A percentile compares a stretch with the other conserved stretches of the same genome.
phyloP scores from a whole-genome alignment of 2,113 vertebrate species.

The Limnothrissa miodon region DNA sequence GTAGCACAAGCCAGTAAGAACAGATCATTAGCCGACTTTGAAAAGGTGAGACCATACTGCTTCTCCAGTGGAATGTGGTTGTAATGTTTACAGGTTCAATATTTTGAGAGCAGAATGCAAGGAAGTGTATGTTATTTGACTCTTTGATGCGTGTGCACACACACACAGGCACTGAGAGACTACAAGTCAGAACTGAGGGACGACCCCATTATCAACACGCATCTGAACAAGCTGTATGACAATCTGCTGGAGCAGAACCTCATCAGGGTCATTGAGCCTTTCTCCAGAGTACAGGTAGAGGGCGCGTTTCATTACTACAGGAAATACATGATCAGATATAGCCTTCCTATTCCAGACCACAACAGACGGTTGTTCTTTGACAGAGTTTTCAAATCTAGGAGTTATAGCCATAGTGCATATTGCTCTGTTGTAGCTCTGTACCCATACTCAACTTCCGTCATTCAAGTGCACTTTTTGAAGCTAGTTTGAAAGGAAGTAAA shows the following conservation, averaged over 20 bases:
- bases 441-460: too few species aligned
- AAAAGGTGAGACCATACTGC: conserved; percentile 65
- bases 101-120: conserved; percentile 64
- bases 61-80: neutral
- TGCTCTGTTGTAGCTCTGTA: neutral
- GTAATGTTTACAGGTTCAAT: neutral
- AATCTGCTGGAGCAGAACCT: conserved; percentile 98
- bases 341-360: neutral
- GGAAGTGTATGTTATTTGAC: conserved; percentile 29
- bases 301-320: neutral
- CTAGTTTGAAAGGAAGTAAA: neutral
- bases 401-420: neutral
- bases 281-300: conserved; percentile 96
- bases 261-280: conserved; percentile 97
- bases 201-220: conserved; percentile 96
- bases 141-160: neutral
- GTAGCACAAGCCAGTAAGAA: conserved; percentile 98
- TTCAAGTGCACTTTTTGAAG: neutral
- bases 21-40: conserved; percentile 97
- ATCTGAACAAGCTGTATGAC: conserved; percentile 94
- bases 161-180: conserved; percentile 87
- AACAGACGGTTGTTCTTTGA: neutral
- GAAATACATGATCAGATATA: neutral
- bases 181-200: conserved; percentile 94
- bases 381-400: neutral